A percentile compares a stretch with the other conserved stretches of the same genome.
Evolutionary conservation across 2,888 invertebrate genomes (phyloP).

Genomic region (Rhopalosiphum nymphaeae): DNA sequence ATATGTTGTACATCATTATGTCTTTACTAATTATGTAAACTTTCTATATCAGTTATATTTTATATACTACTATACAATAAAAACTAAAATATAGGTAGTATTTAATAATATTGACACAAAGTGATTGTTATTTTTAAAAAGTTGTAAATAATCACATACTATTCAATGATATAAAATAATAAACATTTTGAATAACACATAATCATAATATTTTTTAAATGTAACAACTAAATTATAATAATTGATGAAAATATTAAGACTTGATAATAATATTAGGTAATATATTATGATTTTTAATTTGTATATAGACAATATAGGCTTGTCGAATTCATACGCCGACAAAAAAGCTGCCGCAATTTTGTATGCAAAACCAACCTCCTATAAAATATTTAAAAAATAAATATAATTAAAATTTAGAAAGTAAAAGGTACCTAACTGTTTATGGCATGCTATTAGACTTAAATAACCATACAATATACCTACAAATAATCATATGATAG

Average conservation of each 20-base stretch:
- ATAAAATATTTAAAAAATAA: not conserved
- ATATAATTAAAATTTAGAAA: not conserved
- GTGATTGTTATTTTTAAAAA: not conserved
- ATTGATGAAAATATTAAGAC: not conserved
- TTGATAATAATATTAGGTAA: not conserved
- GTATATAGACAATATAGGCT: not conserved
- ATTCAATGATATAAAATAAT: not conserved
- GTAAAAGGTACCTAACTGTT: not conserved
- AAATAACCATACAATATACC: not conserved
- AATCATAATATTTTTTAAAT: not conserved
- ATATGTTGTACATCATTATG: conserved; percentile 34
- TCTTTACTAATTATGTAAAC: conserved; percentile 44
- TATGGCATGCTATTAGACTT: not conserved
- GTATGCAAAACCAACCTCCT: not conserved
- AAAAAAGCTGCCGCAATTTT: not conserved
- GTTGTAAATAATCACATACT: not conserved
- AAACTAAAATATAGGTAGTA: not conserved
- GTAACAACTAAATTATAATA: not conserved
- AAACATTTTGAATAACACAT: not conserved
- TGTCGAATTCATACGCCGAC: not conserved
- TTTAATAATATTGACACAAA: not conserved
- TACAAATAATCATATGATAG: not conserved
- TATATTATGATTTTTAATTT: not conserved
- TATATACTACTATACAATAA: not conserved
- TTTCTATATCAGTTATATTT: conserved; percentile 53